Evolutionary conservation across 2,888 invertebrate genomes (phyloP).

Genomic region (Serrognathus titanus): DNA sequence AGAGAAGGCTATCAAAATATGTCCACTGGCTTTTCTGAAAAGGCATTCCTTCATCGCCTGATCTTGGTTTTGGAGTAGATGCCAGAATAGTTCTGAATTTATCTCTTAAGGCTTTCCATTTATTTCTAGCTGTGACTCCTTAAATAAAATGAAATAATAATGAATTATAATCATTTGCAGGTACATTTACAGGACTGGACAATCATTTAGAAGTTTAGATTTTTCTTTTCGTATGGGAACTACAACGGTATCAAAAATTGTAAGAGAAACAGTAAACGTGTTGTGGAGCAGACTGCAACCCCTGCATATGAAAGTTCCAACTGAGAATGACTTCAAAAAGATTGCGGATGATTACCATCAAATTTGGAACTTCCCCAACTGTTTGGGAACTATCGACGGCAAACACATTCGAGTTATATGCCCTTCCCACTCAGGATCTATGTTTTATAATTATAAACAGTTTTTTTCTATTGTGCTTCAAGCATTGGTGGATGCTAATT

Average conservation of each 20-base stretch:
- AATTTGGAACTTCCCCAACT: constrained; percentile 8
- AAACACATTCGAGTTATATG: constrained; percentile 5
- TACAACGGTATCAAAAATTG: constrained; percentile 16
- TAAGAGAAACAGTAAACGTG: constrained; percentile 11
- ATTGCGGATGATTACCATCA: constrained; percentile 17
- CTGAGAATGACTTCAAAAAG: constrained; percentile 5
- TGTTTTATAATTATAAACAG: constrained; percentile 12
- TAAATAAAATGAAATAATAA: constrained; percentile 6
- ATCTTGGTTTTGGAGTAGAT: constrained; percentile 14
- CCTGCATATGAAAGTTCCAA: constrained; percentile 18
- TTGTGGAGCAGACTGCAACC: constrained; percentile 10
- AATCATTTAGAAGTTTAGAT: constrained; percentile 18
- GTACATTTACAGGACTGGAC: constrained; percentile 20
- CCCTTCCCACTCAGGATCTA: constrained; percentile 4
- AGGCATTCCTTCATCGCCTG: constrained; percentile 13
- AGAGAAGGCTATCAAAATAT: constrained; percentile 21
- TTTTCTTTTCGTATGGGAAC: constrained; percentile 22
- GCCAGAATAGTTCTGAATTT: constrained; percentile 16
- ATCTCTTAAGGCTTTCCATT: constrained; percentile 23
- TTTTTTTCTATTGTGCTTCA: constrained; percentile 3
- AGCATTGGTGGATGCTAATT: constrained; percentile 4
- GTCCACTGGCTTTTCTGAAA: constrained; percentile 8
- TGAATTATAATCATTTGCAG: constrained; percentile 12
- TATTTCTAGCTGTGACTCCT: constrained; percentile 15
- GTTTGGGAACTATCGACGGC: no score